Base-by-base conservation (phyloP, 1,140 invertebrate genomes). In the Drosophila sp. region DNA sequence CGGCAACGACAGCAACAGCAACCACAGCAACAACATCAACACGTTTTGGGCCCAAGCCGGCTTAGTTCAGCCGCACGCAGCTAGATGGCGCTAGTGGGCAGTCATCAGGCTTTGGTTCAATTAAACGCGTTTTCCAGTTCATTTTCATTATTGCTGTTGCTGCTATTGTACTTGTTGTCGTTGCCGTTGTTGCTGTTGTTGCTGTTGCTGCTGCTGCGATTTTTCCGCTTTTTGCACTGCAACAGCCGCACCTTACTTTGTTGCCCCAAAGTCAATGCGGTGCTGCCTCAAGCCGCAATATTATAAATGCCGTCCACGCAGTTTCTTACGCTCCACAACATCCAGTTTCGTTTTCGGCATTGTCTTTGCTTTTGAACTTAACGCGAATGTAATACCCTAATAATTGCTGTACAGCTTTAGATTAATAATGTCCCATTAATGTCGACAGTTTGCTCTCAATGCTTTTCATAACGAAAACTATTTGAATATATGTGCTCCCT, bases 291-390 rank as follows among this genome's bases (percentile, higher is more conserved):
- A 81, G 34, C 69, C 69, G 76, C 79, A 74, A 80, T 78, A 89
- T 89, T 89, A 89, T 89, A 89, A 89, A 89, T 80, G 80, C 83
- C 83, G 83, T 89, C 83, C 83, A 89, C 83, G 83, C 83, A 89
- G 80, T 84, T 83, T 87, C 51, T 76, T 80, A 77, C 69, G 76
- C 76, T 83, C 84, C 56, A 70, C 67, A 87, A 87, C 83, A 73
- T 79, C 65, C 78, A 89, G 76, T 76, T 79, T 70, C 45, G 62
- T 65, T 48, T 72, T 75, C 50, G 58, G 66, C 59, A 41, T 40
- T 50, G 27, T 48, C 34, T 58, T 58, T 66, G 64, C 41, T 40
- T 66, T 38, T 46, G 16, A 25, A 40, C 16, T 53, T 50, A 11
- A 66, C 21, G 34, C 45, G 16, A 48, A 21, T 18, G 25, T n/a